A percentile compares a stretch with the other conserved stretches of the same genome.
Evolutionary conservation across 2,113 vertebrate species (phyloP).

Genomic region (Pheucticus melanocephalus): DNA sequence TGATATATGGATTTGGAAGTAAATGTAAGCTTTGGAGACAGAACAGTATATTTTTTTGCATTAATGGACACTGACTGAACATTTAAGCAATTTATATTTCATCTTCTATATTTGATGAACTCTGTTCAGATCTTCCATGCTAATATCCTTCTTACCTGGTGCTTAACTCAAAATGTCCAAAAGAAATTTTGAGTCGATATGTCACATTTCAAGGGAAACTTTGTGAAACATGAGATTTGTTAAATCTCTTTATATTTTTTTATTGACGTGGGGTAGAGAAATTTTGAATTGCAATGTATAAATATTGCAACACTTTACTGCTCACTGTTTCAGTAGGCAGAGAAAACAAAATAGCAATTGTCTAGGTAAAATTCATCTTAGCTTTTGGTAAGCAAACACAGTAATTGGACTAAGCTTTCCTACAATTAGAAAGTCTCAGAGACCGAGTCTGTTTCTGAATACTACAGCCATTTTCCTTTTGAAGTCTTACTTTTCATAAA

Average conservation of each 20-base stretch:
- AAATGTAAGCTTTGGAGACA: not conserved
- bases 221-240: not conserved
- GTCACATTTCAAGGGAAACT: not conserved
- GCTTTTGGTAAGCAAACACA: not conserved
- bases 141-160: not conserved
- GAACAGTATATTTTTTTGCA: not conserved
- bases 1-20: not conserved
- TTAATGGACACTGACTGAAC: not conserved
- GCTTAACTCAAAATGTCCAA: not conserved
- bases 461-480: not conserved
- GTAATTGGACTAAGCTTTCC: not conserved
- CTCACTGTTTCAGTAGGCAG: not conserved
- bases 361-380: not conserved
- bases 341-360: not conserved
- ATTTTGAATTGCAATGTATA: not conserved
- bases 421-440: not conserved
- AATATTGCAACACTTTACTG: not conserved
- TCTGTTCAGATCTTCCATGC: not conserved
- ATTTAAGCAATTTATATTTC: not conserved
- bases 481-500: not conserved
- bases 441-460: not conserved
- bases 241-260: not conserved
- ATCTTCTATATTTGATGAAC: not conserved
- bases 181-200: not conserved
- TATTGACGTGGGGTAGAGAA: not conserved